These are phyloP conservation scores for Rousettus leschenaultii DNA, from an alignment of 2,113 vertebrate genomes.

Conservation along the genomic window DNA sequence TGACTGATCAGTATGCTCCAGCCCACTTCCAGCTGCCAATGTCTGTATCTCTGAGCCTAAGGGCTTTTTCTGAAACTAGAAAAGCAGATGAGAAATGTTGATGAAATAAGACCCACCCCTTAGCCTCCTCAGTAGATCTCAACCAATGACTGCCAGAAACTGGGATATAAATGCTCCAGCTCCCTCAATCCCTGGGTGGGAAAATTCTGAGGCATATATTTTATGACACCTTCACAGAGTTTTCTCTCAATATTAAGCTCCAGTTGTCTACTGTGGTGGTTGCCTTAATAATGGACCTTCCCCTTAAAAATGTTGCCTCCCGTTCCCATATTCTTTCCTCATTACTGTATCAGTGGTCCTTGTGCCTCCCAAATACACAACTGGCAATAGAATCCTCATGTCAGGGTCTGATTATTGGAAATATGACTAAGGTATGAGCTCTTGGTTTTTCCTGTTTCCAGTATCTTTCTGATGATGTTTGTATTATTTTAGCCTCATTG, in stretches of 20 bases:
- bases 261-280: not conserved
- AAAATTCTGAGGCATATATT: constrained; percentile 13
- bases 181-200: not conserved
- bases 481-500: not conserved
- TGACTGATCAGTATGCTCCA: not conserved
- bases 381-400: not conserved
- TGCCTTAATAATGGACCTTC: not conserved
- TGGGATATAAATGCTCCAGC: not conserved
- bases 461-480: not conserved
- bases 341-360: not conserved
- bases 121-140: not conserved
- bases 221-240: not conserved
- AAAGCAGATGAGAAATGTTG: not conserved
- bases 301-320: not conserved
- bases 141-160: not conserved
- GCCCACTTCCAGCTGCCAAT: not conserved
- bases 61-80: not conserved
- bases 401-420: not conserved
- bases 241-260: constrained; percentile 7
- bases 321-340: not conserved
- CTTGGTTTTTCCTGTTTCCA: not conserved
- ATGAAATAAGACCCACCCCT: not conserved
- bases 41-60: not conserved
- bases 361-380: constrained; percentile 1
- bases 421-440: not conserved